Evolutionary conservation across 2,888 invertebrate genomes (phyloP).

Genomic region (Brenthis ino): DNA sequence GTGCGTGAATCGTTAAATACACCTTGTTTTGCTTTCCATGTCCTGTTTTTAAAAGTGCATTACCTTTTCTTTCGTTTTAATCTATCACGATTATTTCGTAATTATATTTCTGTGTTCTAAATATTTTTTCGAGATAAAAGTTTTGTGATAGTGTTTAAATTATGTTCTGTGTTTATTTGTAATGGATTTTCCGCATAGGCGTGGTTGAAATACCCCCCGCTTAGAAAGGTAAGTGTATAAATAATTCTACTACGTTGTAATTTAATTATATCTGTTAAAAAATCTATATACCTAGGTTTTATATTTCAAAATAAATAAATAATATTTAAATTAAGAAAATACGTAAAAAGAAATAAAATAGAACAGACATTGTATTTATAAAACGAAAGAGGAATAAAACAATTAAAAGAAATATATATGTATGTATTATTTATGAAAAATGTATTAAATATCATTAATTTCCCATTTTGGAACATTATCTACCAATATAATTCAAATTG

Average conservation of each 20-base stretch:
- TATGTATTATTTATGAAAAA: too few species aligned
- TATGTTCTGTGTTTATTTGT: slow-evolving; percentile 30
- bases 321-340: too few species aligned
- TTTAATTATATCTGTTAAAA: too few species aligned
- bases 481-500: too few species aligned
- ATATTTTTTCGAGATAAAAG: slow-evolving; percentile 15
- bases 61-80: slow-evolving; percentile 19
- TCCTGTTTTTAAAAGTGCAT: slow-evolving; percentile 29
- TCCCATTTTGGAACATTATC: too few species aligned
- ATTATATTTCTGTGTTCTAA: slow-evolving; percentile 13
- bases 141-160: slow-evolving; percentile 37
- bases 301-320: too few species aligned
- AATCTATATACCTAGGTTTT: too few species aligned
- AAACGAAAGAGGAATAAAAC: too few species aligned
- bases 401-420: too few species aligned
- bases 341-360: too few species aligned
- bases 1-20: slow-evolving; percentile 30
- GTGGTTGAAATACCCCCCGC: slow-evolving; percentile 51
- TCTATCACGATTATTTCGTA: slow-evolving; percentile 19
- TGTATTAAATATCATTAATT: too few species aligned
- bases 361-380: too few species aligned
- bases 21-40: slow-evolving; percentile 39
- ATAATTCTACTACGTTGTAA: slow-evolving; percentile 35
- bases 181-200: slow-evolving; percentile 51
- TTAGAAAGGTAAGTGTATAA: slow-evolving; percentile 58